A percentile compares a stretch with the other conserved stretches of the same genome.
Conservation (phyloP, 1,140 invertebrate genomes). For the Drosophila teissieri region DNA sequence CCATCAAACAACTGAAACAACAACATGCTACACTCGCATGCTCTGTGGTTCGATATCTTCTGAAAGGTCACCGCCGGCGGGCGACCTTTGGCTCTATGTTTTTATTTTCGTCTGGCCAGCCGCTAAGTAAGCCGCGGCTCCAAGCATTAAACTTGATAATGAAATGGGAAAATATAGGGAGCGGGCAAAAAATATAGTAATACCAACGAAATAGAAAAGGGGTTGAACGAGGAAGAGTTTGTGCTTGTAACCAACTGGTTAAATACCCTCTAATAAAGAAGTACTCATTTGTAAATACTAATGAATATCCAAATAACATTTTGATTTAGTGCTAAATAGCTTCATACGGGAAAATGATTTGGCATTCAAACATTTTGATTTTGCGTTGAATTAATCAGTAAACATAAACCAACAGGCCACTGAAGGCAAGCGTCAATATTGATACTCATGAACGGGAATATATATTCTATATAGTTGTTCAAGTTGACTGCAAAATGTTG, state of each 20-base stretch:
- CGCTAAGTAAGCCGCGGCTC: slow-evolving; percentile 60
- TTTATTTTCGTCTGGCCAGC: slow-evolving; percentile 26
- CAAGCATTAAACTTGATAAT: slow-evolving; percentile 71
- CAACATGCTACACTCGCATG: slow-evolving; percentile 8
- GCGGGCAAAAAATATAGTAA: slow-evolving; percentile 24
- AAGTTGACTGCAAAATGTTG: background rate
- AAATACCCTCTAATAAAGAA: background rate
- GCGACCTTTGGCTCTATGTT: slow-evolving; percentile 30
- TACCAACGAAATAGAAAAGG: background rate
- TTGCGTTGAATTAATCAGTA: no score
- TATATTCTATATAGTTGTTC: background rate
- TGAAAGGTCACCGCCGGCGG: slow-evolving; percentile 38
- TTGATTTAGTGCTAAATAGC: no score
- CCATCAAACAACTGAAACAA: slow-evolving; percentile 41
- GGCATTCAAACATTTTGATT: no score
- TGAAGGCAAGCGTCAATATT: no score
- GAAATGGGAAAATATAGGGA: slow-evolving; percentile 58
- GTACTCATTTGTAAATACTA: no score
- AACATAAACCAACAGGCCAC: no score
- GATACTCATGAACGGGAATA: no score
- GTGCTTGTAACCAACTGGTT: background rate
- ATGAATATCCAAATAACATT: no score
- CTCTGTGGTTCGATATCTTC: slow-evolving; percentile 26
- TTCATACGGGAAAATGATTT: no score
- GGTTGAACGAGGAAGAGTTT: background rate